Percentiles rank a stretch among this genome's conserved stretches.
phyloP scores from a whole-genome alignment of 2,113 vertebrate genomes.

The Gyps fulvus region DNA sequence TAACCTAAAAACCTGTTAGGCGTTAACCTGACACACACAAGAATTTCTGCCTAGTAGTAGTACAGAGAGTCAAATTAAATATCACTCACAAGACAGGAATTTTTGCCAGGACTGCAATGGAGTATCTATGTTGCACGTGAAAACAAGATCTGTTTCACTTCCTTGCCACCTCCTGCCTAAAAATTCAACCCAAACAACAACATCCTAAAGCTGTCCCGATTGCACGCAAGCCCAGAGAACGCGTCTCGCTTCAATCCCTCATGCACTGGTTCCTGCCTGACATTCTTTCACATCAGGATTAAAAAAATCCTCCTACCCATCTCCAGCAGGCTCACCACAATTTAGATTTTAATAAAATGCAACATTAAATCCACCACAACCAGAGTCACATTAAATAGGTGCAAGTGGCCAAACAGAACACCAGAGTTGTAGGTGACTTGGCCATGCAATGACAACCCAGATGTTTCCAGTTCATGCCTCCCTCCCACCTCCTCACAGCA shows the following conservation, averaged over 20 bases:
- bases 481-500: conserved; percentile 13
- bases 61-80: neutral
- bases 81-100: neutral
- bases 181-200: neutral
- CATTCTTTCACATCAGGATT: neutral
- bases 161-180: neutral
- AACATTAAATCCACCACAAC: neutral
- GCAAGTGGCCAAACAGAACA: neutral
- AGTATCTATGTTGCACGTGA: neutral
- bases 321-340: neutral
- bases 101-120: neutral
- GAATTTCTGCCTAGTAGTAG: neutral
- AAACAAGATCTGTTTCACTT: neutral
- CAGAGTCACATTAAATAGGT: neutral
- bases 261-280: neutral
- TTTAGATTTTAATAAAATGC: neutral
- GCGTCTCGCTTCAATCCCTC: rapidly evolving
- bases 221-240: neutral
- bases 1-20: neutral
- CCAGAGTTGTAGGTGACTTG: neutral
- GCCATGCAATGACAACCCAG: conserved; percentile 12
- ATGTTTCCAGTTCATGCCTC: neutral
- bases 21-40: neutral
- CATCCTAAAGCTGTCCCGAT: neutral
- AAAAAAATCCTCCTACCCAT: neutral